phyloP scores from a whole-genome alignment of 2,888 invertebrate species.

The Drosophila formosana region DNA sequence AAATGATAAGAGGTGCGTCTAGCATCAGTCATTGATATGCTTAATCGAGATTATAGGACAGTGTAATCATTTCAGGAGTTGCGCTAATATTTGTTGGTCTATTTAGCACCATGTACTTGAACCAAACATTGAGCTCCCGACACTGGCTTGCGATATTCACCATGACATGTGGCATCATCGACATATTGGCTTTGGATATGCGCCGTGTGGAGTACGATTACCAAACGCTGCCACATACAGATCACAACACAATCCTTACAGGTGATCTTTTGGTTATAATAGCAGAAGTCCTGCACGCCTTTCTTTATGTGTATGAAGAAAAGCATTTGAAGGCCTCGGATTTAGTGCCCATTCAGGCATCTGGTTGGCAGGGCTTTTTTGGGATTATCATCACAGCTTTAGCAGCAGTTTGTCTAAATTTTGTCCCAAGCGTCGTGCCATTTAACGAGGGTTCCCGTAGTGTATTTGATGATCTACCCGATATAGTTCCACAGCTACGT shows the following conservation, averaged over 20 bases:
- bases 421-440: conserved; percentile 90
- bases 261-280: conserved; percentile 91
- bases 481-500: conserved; percentile 93
- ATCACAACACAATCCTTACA: conserved; percentile 91
- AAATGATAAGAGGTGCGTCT: conserved; percentile 94
- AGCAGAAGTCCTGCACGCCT: conserved; percentile 92
- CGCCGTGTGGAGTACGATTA: conserved; percentile 80
- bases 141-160: conserved; percentile 92
- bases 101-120: conserved; percentile 92
- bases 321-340: conserved; percentile 93
- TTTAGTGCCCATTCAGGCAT: conserved; percentile 95
- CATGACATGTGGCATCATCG: conserved; percentile 89
- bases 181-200: conserved; percentile 91
- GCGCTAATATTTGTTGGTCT: conserved; percentile 96
- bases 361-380: conserved; percentile 96
- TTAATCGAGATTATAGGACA: conserved; percentile 6
- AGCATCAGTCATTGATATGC: conserved; percentile 4
- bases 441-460: conserved; percentile 91
- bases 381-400: conserved; percentile 88
- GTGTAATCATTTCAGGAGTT: conserved; percentile 86
- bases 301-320: conserved; percentile 98
- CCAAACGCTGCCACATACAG: conserved; percentile 52
- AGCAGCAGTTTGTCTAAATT: conserved; percentile 92
- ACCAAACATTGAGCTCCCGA: conserved; percentile 87
- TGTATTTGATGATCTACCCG: conserved; percentile 93